These are phyloP conservation scores for Hipposideros larvatus DNA, from an alignment of 2,797 vertebrate species.

Conservation along the genomic window DNA sequence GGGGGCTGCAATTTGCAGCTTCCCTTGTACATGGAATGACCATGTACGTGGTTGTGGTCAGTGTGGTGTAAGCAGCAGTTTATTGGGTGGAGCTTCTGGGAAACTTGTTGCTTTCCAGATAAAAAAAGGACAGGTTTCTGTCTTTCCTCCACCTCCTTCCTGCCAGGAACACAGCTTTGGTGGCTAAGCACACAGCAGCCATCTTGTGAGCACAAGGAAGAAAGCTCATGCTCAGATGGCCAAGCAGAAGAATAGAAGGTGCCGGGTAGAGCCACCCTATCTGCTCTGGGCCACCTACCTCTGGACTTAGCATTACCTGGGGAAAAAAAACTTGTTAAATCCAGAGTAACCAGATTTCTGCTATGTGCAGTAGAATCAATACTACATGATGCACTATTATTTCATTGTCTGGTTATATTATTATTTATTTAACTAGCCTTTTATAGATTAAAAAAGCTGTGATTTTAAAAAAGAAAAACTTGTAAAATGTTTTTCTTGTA, in stretches of 20 bases:
- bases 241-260: neutral
- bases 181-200: neutral
- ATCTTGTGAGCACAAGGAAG: neutral
- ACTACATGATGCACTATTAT: neutral
- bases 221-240: neutral
- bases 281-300: neutral
- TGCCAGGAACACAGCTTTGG: neutral
- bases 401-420: neutral
- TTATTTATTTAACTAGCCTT: conserved; percentile 13
- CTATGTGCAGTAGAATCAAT: neutral
- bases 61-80: neutral
- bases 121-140: neutral
- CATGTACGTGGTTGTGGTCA: neutral
- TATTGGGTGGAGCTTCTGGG: neutral
- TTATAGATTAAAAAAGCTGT: neutral
- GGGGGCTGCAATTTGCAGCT: neutral
- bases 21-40: neutral
- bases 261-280: accelerated
- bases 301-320: neutral
- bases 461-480: neutral
- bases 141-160: neutral
- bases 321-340: neutral
- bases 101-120: neutral
- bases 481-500: neutral
- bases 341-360: neutral